Base-by-base conservation (phyloP, 2,888 invertebrate genomes). In the Campoplex capitator region DNA sequence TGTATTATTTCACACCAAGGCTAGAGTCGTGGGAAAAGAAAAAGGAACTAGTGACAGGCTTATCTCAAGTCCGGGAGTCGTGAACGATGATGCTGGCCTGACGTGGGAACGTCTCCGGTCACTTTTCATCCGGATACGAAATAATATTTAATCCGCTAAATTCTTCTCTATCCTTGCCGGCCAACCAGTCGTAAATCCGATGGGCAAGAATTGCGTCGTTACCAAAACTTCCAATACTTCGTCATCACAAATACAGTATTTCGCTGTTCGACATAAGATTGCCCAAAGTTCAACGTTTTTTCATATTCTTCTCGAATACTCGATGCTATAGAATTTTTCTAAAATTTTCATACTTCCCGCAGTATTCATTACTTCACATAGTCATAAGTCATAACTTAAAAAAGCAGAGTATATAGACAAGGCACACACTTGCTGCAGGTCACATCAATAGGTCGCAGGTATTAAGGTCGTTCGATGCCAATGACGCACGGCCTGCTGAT, bases 401-500 rank as follows among this genome's bases (percentile, higher is more conserved):
- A 54, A 16, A 8, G 13, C 42, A 68, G 70, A 16, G 56, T 80
- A 62, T 62, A 79, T 77, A 78, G 80, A 56, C 75, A 78, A 80
- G 75, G 23, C 23, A 70, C 48, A 85, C 83, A 70, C 45, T 45
- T 45, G 62, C 75, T 54, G 77, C 84, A 79, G 82, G 85, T 87
- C 87, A 88, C 83, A 85, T 88, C 87, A 84, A 89, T 88, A 88
- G 87, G 88, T 88, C 86, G 85, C 83, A 84, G 84, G 88, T 88
- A 89, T 89, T 88, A 89, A 89, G 89, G 89, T 82, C 89, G 84
- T 88, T 85, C 87, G 87, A 88, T 89, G 88, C 81, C 84, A 86
- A 86, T 86, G 87, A 88, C 86, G 84, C 88, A 88, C 84, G 84
- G 45, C 54, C 80, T 79, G 76, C 77, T 76, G 76, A 83, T 83